Evolutionary conservation across 1,140 invertebrate species (phyloP).

Genomic region (Nephotettix cincticeps): DNA sequence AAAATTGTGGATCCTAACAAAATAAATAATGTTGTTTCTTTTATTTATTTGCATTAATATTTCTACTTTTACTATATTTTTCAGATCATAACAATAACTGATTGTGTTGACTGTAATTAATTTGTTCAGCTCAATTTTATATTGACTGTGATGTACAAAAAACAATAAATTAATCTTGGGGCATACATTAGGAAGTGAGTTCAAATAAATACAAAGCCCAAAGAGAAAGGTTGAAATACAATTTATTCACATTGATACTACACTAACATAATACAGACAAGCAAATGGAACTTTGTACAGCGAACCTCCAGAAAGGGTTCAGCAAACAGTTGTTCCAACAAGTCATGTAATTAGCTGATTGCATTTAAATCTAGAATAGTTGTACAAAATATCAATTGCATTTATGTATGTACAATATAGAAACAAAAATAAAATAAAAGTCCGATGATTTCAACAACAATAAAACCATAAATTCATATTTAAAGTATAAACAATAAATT

Average conservation of each 20-base stretch:
- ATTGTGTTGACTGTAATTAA: no score
- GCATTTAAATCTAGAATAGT: neutral
- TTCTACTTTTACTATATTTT: no score
- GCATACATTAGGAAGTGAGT: no score
- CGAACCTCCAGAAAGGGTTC: slow-evolving; percentile 15
- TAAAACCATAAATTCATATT: slow-evolving; percentile 4
- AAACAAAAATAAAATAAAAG: slow-evolving; percentile 10
- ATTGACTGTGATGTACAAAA: no score
- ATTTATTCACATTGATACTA: slow-evolving; percentile 16
- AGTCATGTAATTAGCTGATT: neutral
- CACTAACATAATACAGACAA: slow-evolving; percentile 14
- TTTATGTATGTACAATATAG: neutral
- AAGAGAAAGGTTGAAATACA: neutral
- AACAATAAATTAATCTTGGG: no score
- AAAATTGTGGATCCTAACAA: no score
- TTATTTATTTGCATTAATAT: no score
- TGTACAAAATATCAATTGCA: slow-evolving; percentile 14
- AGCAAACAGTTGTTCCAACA: neutral
- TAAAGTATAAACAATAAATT: neutral
- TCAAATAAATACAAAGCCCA: no score
- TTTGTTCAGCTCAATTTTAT: no score
- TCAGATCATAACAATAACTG: no score
- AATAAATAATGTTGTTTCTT: no score
- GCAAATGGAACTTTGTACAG: neutral
- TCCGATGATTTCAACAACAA: neutral